Conservation (phyloP, 2,888 invertebrate genomes). For the Lissonota sp. region DNA sequence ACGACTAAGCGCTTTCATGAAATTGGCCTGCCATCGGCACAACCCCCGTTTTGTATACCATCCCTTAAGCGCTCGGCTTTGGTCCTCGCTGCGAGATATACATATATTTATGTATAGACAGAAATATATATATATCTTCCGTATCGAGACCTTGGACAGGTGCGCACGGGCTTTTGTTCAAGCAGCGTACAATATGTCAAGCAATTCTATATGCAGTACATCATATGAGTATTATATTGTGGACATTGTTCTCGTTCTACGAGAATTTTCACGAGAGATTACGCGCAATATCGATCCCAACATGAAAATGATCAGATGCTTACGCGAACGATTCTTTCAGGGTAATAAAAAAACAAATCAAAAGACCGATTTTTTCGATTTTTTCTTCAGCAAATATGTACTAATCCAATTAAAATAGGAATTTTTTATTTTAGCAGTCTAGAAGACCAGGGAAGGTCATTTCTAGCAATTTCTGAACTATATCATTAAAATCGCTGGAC, state of each 20-base stretch:
- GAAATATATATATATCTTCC: conserved; percentile 2
- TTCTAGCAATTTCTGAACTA: too few relatives aligned
- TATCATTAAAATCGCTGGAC: too few relatives aligned
- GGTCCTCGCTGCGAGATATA: too few relatives aligned
- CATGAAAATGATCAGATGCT: too few relatives aligned
- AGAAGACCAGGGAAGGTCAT: too few relatives aligned
- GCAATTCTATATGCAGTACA: conserved; percentile 24
- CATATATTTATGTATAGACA: not conserved
- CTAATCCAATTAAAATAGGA: too few relatives aligned
- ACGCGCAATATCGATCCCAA: not conserved
- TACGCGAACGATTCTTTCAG: not conserved
- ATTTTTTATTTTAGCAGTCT: too few relatives aligned
- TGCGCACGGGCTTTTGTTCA: conserved; percentile 34
- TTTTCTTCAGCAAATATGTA: too few relatives aligned
- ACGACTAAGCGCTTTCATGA: conserved; percentile 71
- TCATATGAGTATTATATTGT: not conserved
- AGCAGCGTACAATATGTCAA: conserved; percentile 25
- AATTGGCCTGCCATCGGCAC: conserved; percentile 73
- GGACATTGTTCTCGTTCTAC: conserved; percentile 12
- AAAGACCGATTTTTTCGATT: not conserved
- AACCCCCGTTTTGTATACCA: conserved; percentile 54
- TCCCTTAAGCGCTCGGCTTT: too few relatives aligned
- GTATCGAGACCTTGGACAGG: conserved; percentile 43
- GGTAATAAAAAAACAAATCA: not conserved
- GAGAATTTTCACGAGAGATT: conserved; percentile 22